Percentiles rank a stretch among this genome's conserved stretches.
These are phyloP conservation scores for Pachliopta kotzebuea DNA, from an alignment of 2,888 invertebrate species.

Conservation along the genomic window DNA sequence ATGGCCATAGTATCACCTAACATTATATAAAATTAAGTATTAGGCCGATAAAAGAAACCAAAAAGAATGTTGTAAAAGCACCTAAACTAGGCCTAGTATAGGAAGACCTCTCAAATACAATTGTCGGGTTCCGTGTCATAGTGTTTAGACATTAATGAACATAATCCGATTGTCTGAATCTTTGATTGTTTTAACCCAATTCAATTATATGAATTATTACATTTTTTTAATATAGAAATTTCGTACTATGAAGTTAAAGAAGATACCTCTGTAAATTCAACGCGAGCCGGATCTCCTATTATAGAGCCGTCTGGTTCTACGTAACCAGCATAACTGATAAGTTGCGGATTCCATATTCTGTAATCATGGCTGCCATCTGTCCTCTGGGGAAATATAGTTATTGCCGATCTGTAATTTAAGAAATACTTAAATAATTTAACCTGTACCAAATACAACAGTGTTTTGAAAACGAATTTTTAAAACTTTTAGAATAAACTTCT, in stretches of 20 bases:
- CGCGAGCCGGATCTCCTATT: constrained; percentile 91
- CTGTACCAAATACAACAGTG: neutral
- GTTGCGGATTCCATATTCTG: constrained; percentile 95
- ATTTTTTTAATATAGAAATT: neutral
- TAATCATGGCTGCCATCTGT: constrained; percentile 95
- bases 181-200: neutral
- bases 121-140: too few species aligned
- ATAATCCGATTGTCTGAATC: neutral
- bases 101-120: too few species aligned
- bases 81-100: too few species aligned
- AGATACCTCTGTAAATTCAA: constrained; percentile 94
- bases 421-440: neutral
- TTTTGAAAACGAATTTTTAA: too few species aligned
- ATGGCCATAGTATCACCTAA: too few species aligned
- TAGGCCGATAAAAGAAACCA: too few species aligned
- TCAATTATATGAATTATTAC: neutral
- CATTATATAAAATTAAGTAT: too few species aligned
- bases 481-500: too few species aligned
- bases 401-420: constrained; percentile 87
- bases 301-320: constrained; percentile 89
- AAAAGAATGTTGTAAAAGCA: too few species aligned
- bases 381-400: constrained; percentile 96
- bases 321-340: constrained; percentile 95
- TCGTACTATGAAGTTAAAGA: neutral
- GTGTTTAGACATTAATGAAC: too few species aligned